phyloP scores from a whole-genome alignment of 2,113 vertebrate genomes.

The human (Homo sapiens) region DNA sequence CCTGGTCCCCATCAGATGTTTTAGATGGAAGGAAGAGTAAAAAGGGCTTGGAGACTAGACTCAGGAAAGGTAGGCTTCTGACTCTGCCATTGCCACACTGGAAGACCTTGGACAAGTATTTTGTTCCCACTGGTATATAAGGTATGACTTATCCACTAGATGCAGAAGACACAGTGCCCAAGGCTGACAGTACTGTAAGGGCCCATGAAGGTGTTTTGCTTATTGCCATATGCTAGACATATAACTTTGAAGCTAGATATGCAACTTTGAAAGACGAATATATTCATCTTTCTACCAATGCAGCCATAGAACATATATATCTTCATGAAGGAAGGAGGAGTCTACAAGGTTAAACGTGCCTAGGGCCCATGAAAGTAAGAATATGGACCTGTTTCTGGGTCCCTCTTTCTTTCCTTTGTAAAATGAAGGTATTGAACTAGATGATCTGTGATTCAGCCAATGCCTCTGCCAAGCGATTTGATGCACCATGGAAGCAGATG shows the following conservation, averaged over 20 bases:
- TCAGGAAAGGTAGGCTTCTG: not conserved
- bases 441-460: not conserved
- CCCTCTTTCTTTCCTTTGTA: not conserved
- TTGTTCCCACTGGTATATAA: not conserved
- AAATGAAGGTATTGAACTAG: not conserved
- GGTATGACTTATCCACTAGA: not conserved
- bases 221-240: no score
- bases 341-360: not conserved
- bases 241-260: no score
- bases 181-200: not conserved
- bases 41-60: not conserved
- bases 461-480: not conserved
- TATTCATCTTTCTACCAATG: not conserved
- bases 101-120: not conserved
- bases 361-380: not conserved
- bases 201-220: not conserved
- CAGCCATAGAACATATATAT: not conserved
- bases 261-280: not conserved
- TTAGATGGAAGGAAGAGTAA: not conserved
- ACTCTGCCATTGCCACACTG: not conserved
- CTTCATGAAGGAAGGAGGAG: not conserved
- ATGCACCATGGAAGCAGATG: not conserved
- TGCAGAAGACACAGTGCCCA: not conserved
- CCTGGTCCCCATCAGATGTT: not conserved
- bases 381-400: not conserved